Percentiles rank a stretch among this genome's conserved stretches.
phyloP scores from a whole-genome alignment of 2,113 vertebrate species.

The Clarias magur region DNA sequence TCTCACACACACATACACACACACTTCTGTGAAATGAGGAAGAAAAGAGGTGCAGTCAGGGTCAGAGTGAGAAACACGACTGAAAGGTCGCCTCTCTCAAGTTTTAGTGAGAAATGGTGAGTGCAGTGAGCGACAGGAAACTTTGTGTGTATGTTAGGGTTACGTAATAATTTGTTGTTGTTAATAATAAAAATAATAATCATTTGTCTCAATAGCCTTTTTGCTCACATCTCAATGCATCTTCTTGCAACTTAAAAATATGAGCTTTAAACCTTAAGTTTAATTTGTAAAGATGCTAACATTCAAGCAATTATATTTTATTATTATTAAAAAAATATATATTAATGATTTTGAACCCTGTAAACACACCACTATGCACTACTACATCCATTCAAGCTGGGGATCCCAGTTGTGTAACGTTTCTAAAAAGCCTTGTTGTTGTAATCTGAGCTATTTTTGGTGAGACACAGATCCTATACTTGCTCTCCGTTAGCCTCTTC shows the following conservation, averaged over 20 bases:
- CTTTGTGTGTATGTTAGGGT: constrained; percentile 1
- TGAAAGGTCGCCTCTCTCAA: constrained; percentile 75
- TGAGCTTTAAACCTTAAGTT: no score
- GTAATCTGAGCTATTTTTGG: neutral
- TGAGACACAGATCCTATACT: neutral
- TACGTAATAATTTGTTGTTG: no score
- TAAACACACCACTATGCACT: no score
- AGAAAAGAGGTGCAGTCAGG: constrained; percentile 27
- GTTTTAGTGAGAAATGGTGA: constrained; percentile 66
- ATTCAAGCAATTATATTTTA: no score
- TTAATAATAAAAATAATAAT: no score
- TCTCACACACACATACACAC: neutral
- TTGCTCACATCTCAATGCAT: no score
- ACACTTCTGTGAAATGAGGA: neutral
- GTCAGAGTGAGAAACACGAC: constrained; percentile 35
- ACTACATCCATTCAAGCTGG: neutral
- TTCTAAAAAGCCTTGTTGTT: neutral
- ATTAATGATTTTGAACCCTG: no score
- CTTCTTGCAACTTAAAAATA: no score
- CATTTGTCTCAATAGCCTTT: no score
- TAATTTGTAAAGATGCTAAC: no score
- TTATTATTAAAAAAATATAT: no score
- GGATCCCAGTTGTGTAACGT: neutral
- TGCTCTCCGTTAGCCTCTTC: neutral
- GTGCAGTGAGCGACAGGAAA: constrained; percentile 58